Evolutionary conservation across 2,113 vertebrate genomes (phyloP).

Genomic region (Himantopus leucocephalus): DNA sequence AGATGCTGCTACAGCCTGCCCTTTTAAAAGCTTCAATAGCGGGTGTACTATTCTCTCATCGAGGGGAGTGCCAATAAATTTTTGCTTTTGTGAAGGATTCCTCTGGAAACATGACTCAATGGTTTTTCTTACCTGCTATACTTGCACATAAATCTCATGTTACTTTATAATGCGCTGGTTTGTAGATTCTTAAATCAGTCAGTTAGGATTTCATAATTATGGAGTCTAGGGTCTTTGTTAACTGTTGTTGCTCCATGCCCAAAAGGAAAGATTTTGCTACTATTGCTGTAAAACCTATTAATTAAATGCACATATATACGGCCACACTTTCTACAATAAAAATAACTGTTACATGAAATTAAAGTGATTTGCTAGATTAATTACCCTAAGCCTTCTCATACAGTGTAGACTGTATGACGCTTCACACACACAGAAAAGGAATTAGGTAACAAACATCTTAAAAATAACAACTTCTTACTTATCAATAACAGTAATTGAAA

Average conservation of each 20-base stretch:
- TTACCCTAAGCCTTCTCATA: background rate
- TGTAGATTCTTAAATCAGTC: slow-evolving; percentile 8
- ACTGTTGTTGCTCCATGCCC: slow-evolving; percentile 5
- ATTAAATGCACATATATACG: background rate
- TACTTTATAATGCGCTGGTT: background rate
- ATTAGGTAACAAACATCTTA: background rate
- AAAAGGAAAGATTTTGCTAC: slow-evolving; percentile 6
- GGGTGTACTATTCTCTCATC: background rate
- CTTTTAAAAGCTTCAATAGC: background rate
- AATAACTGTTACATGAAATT: background rate
- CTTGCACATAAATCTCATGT: background rate
- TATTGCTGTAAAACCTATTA: background rate
- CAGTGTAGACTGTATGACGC: background rate
- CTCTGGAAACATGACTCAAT: background rate
- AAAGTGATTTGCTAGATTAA: background rate
- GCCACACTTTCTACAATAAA: background rate
- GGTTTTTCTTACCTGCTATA: background rate
- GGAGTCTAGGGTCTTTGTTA: slow-evolving; percentile 41
- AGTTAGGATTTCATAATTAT: slow-evolving; percentile 29
- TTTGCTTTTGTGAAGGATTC: background rate
- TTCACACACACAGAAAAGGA: background rate
- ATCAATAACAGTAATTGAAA: background rate
- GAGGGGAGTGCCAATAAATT: background rate
- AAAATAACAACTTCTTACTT: background rate
- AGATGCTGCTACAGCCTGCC: background rate